Evolutionary conservation across 2,113 vertebrate genomes (phyloP), one percentile per base, ranked within the genome.

Genomic region (Thymallus thymallus): DNA sequence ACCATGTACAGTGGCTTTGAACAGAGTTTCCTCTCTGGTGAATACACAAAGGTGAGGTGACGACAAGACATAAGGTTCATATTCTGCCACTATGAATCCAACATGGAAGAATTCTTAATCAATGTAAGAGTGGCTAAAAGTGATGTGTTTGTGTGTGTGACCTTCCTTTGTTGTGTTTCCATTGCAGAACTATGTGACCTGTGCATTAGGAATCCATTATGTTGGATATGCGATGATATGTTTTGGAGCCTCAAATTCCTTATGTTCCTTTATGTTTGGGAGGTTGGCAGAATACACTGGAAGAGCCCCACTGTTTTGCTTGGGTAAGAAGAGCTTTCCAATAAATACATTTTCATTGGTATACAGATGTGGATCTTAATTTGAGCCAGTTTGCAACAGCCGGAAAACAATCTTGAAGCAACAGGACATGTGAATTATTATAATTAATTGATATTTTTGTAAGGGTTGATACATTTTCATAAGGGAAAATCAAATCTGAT

Each of bases 1-100:
- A 98, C 97, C 5, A 90, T 96, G 90, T 99, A 96, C 92, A 97
- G 95, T 35, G 97, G 98, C 16, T 90, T 99, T 30, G 94, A 99
- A 74, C 97, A 98, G 84, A 97, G 94, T 80, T 98, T 99, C 91
- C 93, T 99, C 7, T 77, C 95, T 0, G 93, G 97, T 4, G 98
- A 99, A 80, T 99, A 95, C 89, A 98, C 95, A 70, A 95, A 96
- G 95, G 97, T 97, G 81, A 80, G 70, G 6, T 23, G 13, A 13
- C 48, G 1, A 35, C 48, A 51, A 51, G 13, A 51, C 48, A 51
- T 51, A 18, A 0, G 23, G 20, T 41, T 41, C 35, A 41, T 41
- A 41, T 2, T 41, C 2, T 41, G 14, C 48, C 48, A 18, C 48
- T 18, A 51, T 14, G 48, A 51, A 51, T 51, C 48, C 5, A 51